Evolutionary conservation across 2,797 vertebrate genomes (phyloP).

Genomic region (Chromobotia macracanthus): DNA sequence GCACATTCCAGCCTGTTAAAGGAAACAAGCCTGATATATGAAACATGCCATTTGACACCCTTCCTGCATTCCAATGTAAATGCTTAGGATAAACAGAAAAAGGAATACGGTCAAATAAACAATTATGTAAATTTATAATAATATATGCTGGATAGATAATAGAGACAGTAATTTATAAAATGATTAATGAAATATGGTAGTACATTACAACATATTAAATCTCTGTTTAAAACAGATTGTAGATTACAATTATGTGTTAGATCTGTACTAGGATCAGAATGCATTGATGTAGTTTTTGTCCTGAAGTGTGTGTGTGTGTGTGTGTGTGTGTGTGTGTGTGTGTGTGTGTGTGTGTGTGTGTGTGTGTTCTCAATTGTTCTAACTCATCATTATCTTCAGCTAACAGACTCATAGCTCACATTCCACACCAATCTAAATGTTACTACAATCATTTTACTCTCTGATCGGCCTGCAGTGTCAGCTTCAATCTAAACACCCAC

Average conservation of each 20-base stretch:
- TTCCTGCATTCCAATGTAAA: not conserved
- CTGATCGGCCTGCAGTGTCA: slow-evolving; percentile 23
- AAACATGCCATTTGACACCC: slow-evolving; percentile 2
- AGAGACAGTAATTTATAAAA: no score
- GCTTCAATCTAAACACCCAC: slow-evolving; percentile 9
- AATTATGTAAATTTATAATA: no score
- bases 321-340: no score
- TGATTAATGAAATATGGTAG: no score
- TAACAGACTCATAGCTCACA: slow-evolving; percentile 53
- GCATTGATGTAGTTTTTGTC: not conserved
- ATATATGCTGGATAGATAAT: no score
- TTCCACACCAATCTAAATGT: slow-evolving; percentile 43
- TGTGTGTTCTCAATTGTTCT: no score
- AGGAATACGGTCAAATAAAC: not conserved
- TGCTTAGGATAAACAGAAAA: not conserved
- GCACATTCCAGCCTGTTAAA: not conserved
- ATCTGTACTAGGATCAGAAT: slow-evolving; percentile 10
- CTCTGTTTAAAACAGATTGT: not conserved
- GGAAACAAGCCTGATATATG: not conserved
- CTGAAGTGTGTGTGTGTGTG: no score
- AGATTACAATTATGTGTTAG: not conserved
- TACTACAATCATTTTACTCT: slow-evolving; percentile 20
- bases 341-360: no score
- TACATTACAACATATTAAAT: not conserved
- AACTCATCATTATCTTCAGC: slow-evolving; percentile 51